Percentiles rank a stretch among this genome's conserved stretches.
phyloP scores from a whole-genome alignment of 1,140 invertebrate genomes.

The Pantala flavescens region DNA sequence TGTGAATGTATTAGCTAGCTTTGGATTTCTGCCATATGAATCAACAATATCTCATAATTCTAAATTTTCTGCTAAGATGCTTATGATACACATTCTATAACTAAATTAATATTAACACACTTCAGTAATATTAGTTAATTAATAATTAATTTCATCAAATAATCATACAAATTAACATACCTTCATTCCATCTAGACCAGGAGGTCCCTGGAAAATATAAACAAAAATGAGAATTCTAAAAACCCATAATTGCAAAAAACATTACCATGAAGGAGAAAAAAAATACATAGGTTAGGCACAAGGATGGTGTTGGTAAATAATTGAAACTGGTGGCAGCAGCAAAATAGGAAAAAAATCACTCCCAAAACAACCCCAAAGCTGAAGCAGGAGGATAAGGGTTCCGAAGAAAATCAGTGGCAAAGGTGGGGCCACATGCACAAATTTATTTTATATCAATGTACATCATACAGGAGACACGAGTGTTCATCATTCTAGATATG shows the following conservation, averaged over 20 bases:
- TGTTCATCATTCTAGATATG: constrained; percentile 10
- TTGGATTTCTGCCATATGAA: not conserved
- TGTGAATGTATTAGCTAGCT: not conserved
- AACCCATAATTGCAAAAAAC: not conserved
- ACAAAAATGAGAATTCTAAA: constrained; percentile 10
- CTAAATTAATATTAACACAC: not conserved
- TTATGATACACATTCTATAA: not conserved
- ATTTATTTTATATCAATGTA: constrained; percentile 9
- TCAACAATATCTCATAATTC: constrained; percentile 11
- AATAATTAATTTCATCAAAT: constrained; percentile 16
- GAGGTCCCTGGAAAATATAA: constrained; percentile 49
- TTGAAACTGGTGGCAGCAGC: constrained; percentile 34
- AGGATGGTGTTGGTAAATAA: constrained; percentile 23
- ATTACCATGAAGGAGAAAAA: not conserved
- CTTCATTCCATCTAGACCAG: constrained; percentile 63
- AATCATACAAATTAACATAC: constrained; percentile 34
- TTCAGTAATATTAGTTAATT: constrained; percentile 13
- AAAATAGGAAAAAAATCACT: constrained; percentile 34
- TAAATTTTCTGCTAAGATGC: not conserved
- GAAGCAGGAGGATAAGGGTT: constrained; percentile 17
- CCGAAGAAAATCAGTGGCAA: constrained; percentile 14
- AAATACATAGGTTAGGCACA: constrained; percentile 16
- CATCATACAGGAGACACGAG: constrained; percentile 4
- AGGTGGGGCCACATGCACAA: constrained; percentile 6
- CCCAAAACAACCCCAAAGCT: constrained; percentile 17